Conservation (phyloP, 1,140 invertebrate species). For the Drosophila parvula region DNA sequence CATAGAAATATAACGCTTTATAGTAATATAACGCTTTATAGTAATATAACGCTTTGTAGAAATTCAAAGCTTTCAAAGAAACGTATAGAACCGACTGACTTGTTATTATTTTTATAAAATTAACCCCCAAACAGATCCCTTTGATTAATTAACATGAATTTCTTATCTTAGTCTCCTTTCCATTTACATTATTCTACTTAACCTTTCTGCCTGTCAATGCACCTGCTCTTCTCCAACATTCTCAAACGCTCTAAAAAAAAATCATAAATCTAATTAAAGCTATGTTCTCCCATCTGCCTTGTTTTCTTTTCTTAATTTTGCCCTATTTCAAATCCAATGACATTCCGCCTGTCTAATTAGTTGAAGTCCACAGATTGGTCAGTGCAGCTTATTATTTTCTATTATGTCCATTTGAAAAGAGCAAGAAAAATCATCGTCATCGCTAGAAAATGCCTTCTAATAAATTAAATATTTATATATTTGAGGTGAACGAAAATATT, state of each 20-base stretch:
- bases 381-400: constrained; percentile 7
- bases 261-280: constrained; percentile 42
- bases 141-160: background rate
- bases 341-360: constrained; percentile 30
- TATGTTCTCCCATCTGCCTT: background rate
- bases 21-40: too few relatives aligned
- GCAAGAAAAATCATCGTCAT: background rate
- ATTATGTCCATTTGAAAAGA: constrained; percentile 4
- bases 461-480: constrained; percentile 28
- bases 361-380: background rate
- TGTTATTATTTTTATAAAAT: too few relatives aligned
- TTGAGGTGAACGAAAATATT: constrained; percentile 33
- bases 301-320: constrained; percentile 19
- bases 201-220: background rate
- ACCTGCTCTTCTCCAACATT: background rate
- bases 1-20: too few relatives aligned
- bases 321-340: constrained; percentile 13
- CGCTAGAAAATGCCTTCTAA: constrained; percentile 15
- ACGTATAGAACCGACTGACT: too few relatives aligned
- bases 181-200: background rate
- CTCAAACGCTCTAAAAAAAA: constrained; percentile 1
- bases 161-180: background rate
- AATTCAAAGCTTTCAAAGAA: background rate
- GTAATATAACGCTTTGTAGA: background rate
- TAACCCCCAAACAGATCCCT: background rate